Percentiles rank a stretch among this genome's conserved stretches.
These are phyloP conservation scores for Pantala flavescens DNA, from an alignment of 1,140 invertebrate genomes.

Conservation along the genomic window DNA sequence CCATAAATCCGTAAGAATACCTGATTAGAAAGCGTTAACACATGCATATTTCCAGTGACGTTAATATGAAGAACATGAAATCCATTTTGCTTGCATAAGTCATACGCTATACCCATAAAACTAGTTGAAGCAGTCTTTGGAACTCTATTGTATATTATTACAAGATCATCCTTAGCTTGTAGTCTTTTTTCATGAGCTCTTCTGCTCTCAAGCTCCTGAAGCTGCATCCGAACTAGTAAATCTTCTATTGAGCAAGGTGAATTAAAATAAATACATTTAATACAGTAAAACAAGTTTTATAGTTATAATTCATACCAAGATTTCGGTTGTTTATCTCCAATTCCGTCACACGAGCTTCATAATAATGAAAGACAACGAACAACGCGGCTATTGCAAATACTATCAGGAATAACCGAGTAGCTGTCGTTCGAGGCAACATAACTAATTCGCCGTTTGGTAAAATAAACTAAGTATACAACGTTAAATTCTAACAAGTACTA, in stretches of 20 bases:
- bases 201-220: not conserved
- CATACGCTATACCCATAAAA: slow-evolving; percentile 94
- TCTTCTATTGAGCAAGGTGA: not conserved
- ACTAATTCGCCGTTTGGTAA: not conserved
- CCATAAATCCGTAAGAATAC: slow-evolving; percentile 33
- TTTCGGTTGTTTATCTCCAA: not conserved
- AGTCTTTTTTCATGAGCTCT: not conserved
- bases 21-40: slow-evolving; percentile 85
- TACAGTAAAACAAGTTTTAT: not conserved
- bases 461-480: not conserved
- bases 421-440: not conserved
- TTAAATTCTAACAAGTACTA: not conserved
- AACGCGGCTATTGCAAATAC: not conserved
- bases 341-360: not conserved
- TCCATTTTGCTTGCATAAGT: slow-evolving; percentile 83
- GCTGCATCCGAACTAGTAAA: not conserved
- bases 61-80: slow-evolving; percentile 96
- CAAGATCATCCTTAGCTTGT: slow-evolving; percentile 41
- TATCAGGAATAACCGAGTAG: not conserved
- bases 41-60: slow-evolving; percentile 89
- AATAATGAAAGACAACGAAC: not conserved
- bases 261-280: not conserved
- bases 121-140: slow-evolving; percentile 99
- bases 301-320: not conserved
- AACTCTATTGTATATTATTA: slow-evolving; percentile 91